Evolutionary conservation across 2,797 vertebrate genomes (phyloP).

Genomic region (Phalloptychus januarius): DNA sequence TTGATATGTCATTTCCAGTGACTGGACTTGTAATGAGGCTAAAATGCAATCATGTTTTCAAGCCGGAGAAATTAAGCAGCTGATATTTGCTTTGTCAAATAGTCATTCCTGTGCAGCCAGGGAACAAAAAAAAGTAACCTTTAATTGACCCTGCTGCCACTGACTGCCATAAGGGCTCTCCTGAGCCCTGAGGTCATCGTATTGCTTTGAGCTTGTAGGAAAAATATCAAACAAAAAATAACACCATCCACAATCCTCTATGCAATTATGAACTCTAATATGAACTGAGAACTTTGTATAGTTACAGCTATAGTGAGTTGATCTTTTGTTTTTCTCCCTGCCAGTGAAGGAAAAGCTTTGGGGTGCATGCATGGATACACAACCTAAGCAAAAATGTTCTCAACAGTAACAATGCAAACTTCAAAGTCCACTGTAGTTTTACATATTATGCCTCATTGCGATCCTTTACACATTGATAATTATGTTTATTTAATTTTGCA

Average conservation of each 20-base stretch:
- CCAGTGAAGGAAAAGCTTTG: conserved; percentile 1
- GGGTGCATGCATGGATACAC: conserved; percentile 3
- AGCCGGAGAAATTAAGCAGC: conserved; percentile 21
- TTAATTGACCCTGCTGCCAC: conserved; percentile 35
- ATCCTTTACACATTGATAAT: neutral
- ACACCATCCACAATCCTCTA: conserved; percentile 46
- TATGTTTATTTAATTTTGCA: neutral
- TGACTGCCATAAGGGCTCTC: conserved; percentile 30
- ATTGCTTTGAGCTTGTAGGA: conserved; percentile 22
- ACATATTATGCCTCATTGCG: neutral
- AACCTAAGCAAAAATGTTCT: conserved; percentile 10
- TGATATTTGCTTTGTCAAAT: conserved; percentile 11
- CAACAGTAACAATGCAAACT: neutral
- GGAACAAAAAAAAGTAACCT: conserved; percentile 18
- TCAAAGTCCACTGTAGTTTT: too few relatives aligned
- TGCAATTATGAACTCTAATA: conserved; percentile 52
- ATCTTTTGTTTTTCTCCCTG: conserved; percentile 21
- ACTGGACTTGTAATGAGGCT: conserved; percentile 31
- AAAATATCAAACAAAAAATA: conserved; percentile 63
- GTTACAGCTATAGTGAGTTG: neutral
- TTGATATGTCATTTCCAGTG: conserved; percentile 38
- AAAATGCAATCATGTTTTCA: conserved; percentile 34
- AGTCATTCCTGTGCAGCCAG: conserved; percentile 9
- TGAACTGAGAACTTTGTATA: conserved; percentile 23
- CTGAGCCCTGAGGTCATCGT: conserved; percentile 18